Conservation (phyloP, 2,888 invertebrate species). For the Scaptomyza caliginosa region DNA sequence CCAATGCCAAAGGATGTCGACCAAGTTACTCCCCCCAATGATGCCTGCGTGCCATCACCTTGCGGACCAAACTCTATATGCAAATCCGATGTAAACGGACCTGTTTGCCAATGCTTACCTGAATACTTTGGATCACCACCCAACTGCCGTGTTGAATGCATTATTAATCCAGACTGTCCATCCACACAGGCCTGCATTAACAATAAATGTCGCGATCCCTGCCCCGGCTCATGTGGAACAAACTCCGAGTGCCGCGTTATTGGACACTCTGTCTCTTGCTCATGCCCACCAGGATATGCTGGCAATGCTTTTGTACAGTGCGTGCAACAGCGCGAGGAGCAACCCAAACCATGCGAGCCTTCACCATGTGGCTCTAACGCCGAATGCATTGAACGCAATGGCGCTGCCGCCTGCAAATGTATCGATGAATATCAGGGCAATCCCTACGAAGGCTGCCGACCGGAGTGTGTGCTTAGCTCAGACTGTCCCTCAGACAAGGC, state of each 20-base stretch:
- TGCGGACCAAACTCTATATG: slow-evolving; percentile 94
- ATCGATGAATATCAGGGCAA: slow-evolving; percentile 92
- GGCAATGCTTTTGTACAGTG: slow-evolving; percentile 94
- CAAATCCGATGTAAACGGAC: slow-evolving; percentile 90
- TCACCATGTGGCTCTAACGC: slow-evolving; percentile 95
- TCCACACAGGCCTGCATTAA: slow-evolving; percentile 91
- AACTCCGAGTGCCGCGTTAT: slow-evolving; percentile 93
- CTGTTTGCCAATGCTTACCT: slow-evolving; percentile 91
- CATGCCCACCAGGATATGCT: slow-evolving; percentile 89
- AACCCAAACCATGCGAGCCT: slow-evolving; percentile 91
- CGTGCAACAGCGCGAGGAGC: slow-evolving; percentile 85
- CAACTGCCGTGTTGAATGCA: slow-evolving; percentile 92
- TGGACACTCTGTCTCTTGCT: slow-evolving; percentile 92
- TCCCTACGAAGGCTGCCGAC: slow-evolving; percentile 93
- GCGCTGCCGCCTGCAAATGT: slow-evolving; percentile 92
- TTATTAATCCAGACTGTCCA: slow-evolving; percentile 92
- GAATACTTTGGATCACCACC: slow-evolving; percentile 93
- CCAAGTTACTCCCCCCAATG: slow-evolving; percentile 66
- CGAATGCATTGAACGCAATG: slow-evolving; percentile 89
- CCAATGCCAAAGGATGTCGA: slow-evolving; percentile 76
- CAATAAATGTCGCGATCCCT: slow-evolving; percentile 93
- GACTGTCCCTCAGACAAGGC: slow-evolving; percentile 93
- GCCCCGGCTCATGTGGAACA: slow-evolving; percentile 90
- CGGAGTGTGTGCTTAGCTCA: slow-evolving; percentile 93
- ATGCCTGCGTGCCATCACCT: slow-evolving; percentile 88